Base-by-base conservation (phyloP, 2,113 vertebrate species). In the Notiomystis cincta region DNA sequence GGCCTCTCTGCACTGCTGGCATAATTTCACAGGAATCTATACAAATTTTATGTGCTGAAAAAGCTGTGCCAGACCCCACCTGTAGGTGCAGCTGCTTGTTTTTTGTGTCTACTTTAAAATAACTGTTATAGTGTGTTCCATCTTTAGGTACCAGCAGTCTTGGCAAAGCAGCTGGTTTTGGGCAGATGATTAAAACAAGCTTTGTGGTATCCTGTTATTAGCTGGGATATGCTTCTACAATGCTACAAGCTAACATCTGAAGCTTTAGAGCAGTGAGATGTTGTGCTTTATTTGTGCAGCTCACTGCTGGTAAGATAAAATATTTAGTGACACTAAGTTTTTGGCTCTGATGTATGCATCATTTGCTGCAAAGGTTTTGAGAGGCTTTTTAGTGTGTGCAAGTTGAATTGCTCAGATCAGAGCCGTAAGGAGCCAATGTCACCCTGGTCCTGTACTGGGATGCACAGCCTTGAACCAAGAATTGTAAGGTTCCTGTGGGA, bases 261-360 rank as follows among this genome's bases (percentile, higher is more conserved):
- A 71, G n/a, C 73, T 79, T 78, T 53, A 50, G 62, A 78, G 60
- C 25, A 35, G 38, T 60, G 66, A 77, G 40, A 1, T 48, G 35
- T 51, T 4, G 0, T 66, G 51, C 70, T 82, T 70, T 72, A 45
- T 69, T 93, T 69, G 54, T 88, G 81, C 73, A 65, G 54, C 47
- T 79, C 20, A 3, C 45, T 71, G n/a, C 65, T 82, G 54, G n/a
- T 47, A 50, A 33, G 54, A 69, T 78, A 51, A 96, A 93, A 80
- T 92, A 97, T 78, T 96, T 88, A 91, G 61, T 53, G 47, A 35
- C 72, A 37, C 17, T 80, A 66, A 67, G 78, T 82, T 91, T 91
- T 88, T 91, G 73, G 18, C 75, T 89, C 23, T 48, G 64, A 31
- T 42, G 10, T 50, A 16, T 17, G 22, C 73, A 60, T 82, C 30